A percentile compares a stretch with the other conserved stretches of the same genome.
Evolutionary conservation across 2,797 vertebrate species (phyloP).

Genomic region (Acropternis orthonyx): DNA sequence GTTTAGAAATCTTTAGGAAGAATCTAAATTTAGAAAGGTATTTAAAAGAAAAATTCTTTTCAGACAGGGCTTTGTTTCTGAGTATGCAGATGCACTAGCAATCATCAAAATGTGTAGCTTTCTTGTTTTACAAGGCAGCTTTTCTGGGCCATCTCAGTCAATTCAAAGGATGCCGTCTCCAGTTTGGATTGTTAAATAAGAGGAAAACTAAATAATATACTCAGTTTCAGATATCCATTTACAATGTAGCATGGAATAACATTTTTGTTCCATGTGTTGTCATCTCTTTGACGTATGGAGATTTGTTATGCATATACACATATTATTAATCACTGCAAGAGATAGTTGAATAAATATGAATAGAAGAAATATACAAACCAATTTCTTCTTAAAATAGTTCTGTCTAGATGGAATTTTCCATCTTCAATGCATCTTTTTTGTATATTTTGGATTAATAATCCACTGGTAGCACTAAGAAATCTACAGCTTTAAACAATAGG

Average conservation of each 20-base stretch:
- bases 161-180: neutral
- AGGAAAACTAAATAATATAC: neutral
- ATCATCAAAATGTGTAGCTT: neutral
- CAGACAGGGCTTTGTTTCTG: neutral
- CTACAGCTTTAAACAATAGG: neutral
- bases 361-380: neutral
- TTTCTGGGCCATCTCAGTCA: neutral
- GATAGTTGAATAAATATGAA: constrained; percentile 27
- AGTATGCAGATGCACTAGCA: neutral
- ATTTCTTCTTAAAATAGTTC: constrained; percentile 15
- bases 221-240: neutral
- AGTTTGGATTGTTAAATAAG: neutral
- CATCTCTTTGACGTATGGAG: neutral
- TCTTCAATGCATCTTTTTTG: neutral
- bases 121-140: neutral
- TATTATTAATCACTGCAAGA: constrained; percentile 2
- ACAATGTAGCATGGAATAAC: neutral
- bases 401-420: neutral
- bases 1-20: neutral
- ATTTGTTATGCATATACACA: neutral
- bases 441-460: constrained; percentile 40
- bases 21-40: neutral
- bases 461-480: neutral
- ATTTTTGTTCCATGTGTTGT: neutral
- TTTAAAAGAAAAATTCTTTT: neutral